Conservation (phyloP, 2,888 invertebrate genomes). For the Coecobrya sp. region DNA sequence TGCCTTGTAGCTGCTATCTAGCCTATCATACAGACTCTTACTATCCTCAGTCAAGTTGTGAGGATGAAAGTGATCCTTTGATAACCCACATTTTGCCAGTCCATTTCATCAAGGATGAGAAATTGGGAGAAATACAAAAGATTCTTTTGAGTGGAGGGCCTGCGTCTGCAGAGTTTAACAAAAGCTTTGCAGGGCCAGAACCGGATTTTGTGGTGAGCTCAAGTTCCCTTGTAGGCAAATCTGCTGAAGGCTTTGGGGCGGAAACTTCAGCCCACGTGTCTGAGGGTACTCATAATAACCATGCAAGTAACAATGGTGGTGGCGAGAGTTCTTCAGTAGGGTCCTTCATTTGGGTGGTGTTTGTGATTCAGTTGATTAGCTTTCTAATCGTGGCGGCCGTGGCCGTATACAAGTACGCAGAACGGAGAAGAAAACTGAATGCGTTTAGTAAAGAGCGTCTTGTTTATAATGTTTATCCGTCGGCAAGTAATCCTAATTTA, state of each 20-base stretch:
- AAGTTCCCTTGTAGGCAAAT: slow-evolving; percentile 44
- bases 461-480: slow-evolving; percentile 78
- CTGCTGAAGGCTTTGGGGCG: slow-evolving; percentile 50
- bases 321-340: background rate
- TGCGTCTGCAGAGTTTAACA: background rate
- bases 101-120: slow-evolving; percentile 79
- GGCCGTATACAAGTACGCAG: slow-evolving; percentile 70
- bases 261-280: slow-evolving; percentile 63
- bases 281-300: background rate
- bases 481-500: slow-evolving; percentile 67
- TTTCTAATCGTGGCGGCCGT: slow-evolving; percentile 72
- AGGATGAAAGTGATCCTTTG: slow-evolving; percentile 44
- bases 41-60: slow-evolving; percentile 75
- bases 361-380: slow-evolving; percentile 79
- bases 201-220: slow-evolving; percentile 66
- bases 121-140: slow-evolving; percentile 59
- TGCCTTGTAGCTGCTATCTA: slow-evolving; percentile 82
- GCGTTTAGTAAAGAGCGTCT: slow-evolving; percentile 81
- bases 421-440: slow-evolving; percentile 66
- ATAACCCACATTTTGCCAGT: slow-evolving; percentile 77
- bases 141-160: background rate
- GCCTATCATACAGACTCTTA: slow-evolving; percentile 78
- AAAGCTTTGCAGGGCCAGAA: slow-evolving; percentile 2
- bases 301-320: slow-evolving; percentile 18
- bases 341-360: slow-evolving; percentile 80